Conservation (phyloP, 2,888 invertebrate genomes). For the Drosophila hamatofila region DNA sequence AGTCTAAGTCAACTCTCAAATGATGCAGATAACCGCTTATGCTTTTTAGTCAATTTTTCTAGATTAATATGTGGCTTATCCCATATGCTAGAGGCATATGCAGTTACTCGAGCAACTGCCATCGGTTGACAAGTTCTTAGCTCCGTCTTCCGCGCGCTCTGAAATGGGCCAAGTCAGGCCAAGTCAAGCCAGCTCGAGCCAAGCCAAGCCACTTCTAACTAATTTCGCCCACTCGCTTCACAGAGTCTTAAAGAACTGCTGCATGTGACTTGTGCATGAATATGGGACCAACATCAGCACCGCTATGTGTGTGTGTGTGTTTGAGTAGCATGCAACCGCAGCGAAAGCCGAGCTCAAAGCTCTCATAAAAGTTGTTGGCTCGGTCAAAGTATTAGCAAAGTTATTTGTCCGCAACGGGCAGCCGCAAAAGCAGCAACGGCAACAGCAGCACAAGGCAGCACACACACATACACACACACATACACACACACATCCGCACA, state of each 20-base stretch:
- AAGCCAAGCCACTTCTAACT: neutral
- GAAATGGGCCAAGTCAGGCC: neutral
- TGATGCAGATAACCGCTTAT: neutral
- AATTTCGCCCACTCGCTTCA: slow-evolving; percentile 7
- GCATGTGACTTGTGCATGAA: slow-evolving; percentile 10
- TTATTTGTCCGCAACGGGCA: slow-evolving; percentile 69
- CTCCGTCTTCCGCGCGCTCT: too few species aligned
- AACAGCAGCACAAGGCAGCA: slow-evolving; percentile 20
- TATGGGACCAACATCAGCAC: neutral
- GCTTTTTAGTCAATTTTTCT: neutral
- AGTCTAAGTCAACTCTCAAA: neutral
- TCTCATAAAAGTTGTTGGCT: slow-evolving; percentile 64
- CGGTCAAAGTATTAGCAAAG: slow-evolving; percentile 76
- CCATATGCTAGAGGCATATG: neutral
- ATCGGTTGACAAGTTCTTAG: neutral
- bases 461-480: slow-evolving; percentile 24
- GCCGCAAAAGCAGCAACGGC: slow-evolving; percentile 41
- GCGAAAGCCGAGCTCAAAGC: slow-evolving; percentile 64
- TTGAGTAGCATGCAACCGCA: slow-evolving; percentile 25
- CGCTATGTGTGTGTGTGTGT: neutral
- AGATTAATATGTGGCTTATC: neutral
- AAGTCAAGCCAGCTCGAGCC: neutral
- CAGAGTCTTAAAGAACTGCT: slow-evolving; percentile 12
- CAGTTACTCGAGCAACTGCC: neutral
- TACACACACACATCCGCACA: slow-evolving; percentile 1